Base-by-base conservation (phyloP, 2,113 vertebrate genomes). In the Cairina moschata region DNA sequence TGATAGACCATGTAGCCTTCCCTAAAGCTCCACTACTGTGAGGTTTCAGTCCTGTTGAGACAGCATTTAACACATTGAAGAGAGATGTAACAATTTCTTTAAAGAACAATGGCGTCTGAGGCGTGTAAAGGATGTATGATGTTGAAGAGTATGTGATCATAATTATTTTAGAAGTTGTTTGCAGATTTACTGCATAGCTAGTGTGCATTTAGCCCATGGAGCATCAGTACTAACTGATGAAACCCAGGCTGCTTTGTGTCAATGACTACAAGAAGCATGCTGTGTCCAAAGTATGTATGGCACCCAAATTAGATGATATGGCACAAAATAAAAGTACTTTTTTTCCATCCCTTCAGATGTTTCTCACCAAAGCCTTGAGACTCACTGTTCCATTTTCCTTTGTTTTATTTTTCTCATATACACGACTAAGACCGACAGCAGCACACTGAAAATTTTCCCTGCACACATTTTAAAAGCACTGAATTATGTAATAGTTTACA, bases 391-490 rank as follows among this genome's bases (percentile, higher is more conserved):
- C 20, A 9, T 54, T 56, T 55, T 6, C 23, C 12, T 79, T 44
- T 18, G 50, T 62, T 83, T 48, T 25, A 4, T 44, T 58, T 50
- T 62, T 67, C 76, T 72, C n/a, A 6, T 29, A 5, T 5, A 8
- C 40, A n/a, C 69, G 40, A 3, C 66, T 4, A 26, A 48, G 42
- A 56, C 31, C 14, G 18, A 4, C 2, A n/a, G 58, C 50, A 72
- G 36, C 66, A 13, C 9, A 4, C 23, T 13, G 22, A 69, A 69
- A 36, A 2, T 4, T 0, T 3, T 6, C 2, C 4, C 55, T 15
- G 38, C 34, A 63, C 46, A 52, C 73, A 7, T 15, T 87, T 2
- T 5, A 59, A 73, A 66, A 55, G 17, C 74, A n/a, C 13, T 44
- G 13, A 69, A 42, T 17, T 6, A 25, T 2, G 5, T 23, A 9